phyloP scores from a whole-genome alignment of 2,797 vertebrate species.

The Liparis tanakae region DNA sequence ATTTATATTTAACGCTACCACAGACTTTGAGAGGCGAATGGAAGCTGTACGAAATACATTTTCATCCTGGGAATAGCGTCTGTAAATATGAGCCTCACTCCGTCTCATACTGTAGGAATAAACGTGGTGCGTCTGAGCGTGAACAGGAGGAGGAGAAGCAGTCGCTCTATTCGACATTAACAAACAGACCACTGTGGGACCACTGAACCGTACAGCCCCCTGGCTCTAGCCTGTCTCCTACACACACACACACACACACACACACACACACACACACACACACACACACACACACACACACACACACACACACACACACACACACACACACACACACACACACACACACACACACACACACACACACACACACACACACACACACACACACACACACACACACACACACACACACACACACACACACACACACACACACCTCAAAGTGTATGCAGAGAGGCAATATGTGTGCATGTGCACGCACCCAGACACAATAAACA shows the following conservation, averaged over 20 bases:
- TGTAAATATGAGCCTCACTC: conserved; percentile 6
- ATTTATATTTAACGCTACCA: background rate
- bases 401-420: conserved; percentile 20
- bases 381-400: conserved; percentile 10
- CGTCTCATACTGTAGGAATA: conserved; percentile 13
- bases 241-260: conserved; percentile 17
- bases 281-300: conserved; percentile 22
- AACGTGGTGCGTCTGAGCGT: conserved; percentile 15
- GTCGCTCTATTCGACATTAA: conserved; percentile 39
- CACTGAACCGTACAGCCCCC: conserved; percentile 17
- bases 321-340: conserved; percentile 17
- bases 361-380: conserved; percentile 15
- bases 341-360: conserved; percentile 20
- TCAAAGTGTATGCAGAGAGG: conserved; percentile 28
- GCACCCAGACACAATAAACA: conserved; percentile 31
- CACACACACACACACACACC: conserved; percentile 19
- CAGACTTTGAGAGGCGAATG: background rate
- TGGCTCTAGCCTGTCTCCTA: conserved; percentile 40
- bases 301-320: conserved; percentile 22
- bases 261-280: conserved; percentile 22
- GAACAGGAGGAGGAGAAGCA: background rate
- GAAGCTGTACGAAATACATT: background rate
- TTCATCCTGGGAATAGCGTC: background rate
- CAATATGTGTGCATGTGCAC: conserved; percentile 21
- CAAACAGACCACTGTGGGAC: conserved; percentile 51